These are phyloP conservation scores for Bhutanitis thaidina DNA, from an alignment of 2,888 invertebrate species.

Conservation along the genomic window DNA sequence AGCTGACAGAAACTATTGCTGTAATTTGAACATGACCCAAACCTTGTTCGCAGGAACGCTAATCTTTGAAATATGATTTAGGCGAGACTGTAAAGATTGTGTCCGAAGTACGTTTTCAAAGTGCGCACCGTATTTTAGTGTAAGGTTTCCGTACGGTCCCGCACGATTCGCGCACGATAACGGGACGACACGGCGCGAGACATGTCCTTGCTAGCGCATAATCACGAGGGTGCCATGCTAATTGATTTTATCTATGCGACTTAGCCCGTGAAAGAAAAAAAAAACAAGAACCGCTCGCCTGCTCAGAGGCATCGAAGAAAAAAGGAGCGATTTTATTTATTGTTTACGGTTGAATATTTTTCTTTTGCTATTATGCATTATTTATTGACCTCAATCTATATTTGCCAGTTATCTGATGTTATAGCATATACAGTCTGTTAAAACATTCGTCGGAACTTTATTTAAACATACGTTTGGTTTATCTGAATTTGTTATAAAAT, in stretches of 20 bases:
- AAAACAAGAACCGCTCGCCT: constrained; percentile 4
- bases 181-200: constrained; percentile 48
- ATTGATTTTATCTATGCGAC: constrained; percentile 63
- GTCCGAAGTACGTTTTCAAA: no score
- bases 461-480: no score
- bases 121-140: constrained; percentile 33
- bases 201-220: constrained; percentile 39
- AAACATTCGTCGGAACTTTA: constrained; percentile 12
- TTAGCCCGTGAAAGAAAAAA: constrained; percentile 13
- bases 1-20: no score
- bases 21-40: no score
- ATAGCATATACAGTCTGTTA: background rate
- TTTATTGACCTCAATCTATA: constrained; percentile 17
- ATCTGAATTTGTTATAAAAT: no score
- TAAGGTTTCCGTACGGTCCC: constrained; percentile 17
- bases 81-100: no score
- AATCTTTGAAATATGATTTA: no score
- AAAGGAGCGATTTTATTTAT: constrained; percentile 14
- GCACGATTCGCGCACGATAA: constrained; percentile 51
- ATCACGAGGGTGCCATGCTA: constrained; percentile 50
- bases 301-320: background rate
- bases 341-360: constrained; percentile 13
- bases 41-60: no score
- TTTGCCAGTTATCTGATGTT: constrained; percentile 14
- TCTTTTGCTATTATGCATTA: constrained; percentile 2